Evolutionary conservation across 2,113 vertebrate genomes (phyloP), one percentile per base, ranked within the genome.

Genomic region (Hippolais icterina): DNA sequence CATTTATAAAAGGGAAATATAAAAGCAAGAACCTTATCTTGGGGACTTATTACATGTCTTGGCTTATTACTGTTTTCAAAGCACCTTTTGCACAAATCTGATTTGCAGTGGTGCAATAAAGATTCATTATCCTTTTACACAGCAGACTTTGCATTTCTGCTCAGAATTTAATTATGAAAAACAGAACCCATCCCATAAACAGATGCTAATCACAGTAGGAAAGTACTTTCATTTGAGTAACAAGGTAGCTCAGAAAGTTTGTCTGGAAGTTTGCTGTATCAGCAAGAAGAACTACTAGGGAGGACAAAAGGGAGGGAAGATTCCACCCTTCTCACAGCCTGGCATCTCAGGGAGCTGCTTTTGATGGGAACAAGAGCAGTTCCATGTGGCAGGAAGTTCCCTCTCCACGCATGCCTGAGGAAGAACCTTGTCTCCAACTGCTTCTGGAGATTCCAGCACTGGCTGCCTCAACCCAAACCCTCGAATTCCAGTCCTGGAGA

Each of bases 21-120:
- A 97, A 96, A 89, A 92, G 94, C 93, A 91, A 84, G 80, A 83
- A 78, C 69, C 95, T 97, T 97, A 96, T 97, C 96, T 96, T 75
- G 70, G 92, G 93, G 96, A 98, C 97, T 97, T 97, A 97, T 97
- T 97, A 97, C 89, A 93, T 25, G 80, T 91, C 97, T 98, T 88
- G 94, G 94, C 97, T 95, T 95, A 97, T 97, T 96, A 95, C 96
- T 93, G 83, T 97, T 97, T 98, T 98, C 98, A 97, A 97, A 97
- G 92, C 96, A 96, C 94, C 94, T 97, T 98, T 98, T 97, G 94
- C 97, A 97, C 96, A 98, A 98, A 98, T 97, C 92, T 97, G 97
- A 98, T 98, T 98, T 98, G 95, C 81, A 96, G 95, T 94, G 75
- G 95, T 96, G 97, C 97, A 98, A 98, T 98, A 97, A 98, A 97